These are phyloP conservation scores for Dermolepida albohirtum DNA, from an alignment of 2,888 invertebrate genomes.

Conservation along the genomic window DNA sequence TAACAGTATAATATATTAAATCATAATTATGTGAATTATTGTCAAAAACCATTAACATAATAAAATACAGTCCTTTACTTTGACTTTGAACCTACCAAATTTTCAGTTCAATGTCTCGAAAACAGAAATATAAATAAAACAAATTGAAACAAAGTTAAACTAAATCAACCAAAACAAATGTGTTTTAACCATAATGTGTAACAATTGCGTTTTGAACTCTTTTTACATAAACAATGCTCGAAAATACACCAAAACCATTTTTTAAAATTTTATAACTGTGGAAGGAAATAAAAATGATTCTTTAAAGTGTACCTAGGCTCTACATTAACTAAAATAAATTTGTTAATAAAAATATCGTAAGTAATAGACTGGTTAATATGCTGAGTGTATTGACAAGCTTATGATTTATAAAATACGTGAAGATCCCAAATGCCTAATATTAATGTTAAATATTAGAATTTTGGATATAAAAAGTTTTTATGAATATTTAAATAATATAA, in stretches of 20 bases:
- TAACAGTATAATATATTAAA: constrained; percentile 41
- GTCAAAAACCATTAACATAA: constrained; percentile 28
- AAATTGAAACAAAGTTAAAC: constrained; percentile 12
- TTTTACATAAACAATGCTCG: constrained; percentile 56
- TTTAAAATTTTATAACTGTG: too few relatives aligned
- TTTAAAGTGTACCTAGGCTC: too few relatives aligned
- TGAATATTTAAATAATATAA: too few relatives aligned
- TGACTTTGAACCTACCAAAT: constrained; percentile 20
- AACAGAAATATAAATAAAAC: constrained; percentile 28
- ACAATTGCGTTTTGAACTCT: constrained; percentile 45
- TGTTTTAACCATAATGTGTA: constrained; percentile 36
- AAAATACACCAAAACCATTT: constrained; percentile 36
- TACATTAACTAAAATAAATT: neutral
- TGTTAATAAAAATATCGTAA: too few relatives aligned
- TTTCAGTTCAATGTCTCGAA: constrained; percentile 25
- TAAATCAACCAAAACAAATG: constrained; percentile 21
- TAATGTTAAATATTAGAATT: too few relatives aligned
- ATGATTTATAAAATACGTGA: too few relatives aligned
- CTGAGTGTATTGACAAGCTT: too few relatives aligned
- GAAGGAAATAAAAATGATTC: constrained; percentile 4
- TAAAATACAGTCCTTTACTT: constrained; percentile 23
- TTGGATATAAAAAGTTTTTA: too few relatives aligned
- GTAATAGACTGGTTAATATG: too few relatives aligned
- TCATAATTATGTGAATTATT: constrained; percentile 34
- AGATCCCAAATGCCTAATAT: too few relatives aligned